phyloP scores from a whole-genome alignment of 2,797 vertebrate species.

The Apodemus agrarius region DNA sequence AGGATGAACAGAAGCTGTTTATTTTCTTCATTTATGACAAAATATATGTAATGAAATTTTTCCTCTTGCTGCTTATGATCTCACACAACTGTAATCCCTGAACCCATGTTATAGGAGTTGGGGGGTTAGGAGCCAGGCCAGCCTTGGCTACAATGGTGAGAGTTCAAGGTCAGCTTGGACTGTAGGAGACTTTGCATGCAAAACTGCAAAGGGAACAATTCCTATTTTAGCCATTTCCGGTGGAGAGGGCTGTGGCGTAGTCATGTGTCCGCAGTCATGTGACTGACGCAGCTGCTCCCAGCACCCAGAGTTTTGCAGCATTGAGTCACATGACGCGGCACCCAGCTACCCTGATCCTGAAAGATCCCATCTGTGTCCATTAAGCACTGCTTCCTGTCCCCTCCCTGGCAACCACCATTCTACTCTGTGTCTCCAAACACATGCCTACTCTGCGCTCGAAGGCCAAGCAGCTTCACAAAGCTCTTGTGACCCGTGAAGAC shows the following conservation, averaged over 20 bases:
- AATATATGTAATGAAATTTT: not conserved
- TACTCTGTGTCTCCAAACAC: not conserved
- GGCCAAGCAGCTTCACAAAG: too few relatives aligned
- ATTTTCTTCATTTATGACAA: not conserved
- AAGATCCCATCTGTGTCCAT: not conserved
- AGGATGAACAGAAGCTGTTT: not conserved
- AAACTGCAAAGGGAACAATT: not conserved
- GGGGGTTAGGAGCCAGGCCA: not conserved
- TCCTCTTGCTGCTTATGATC: not conserved
- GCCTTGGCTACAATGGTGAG: not conserved
- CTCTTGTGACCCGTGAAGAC: not conserved
- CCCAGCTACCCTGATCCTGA: not conserved
- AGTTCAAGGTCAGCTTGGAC: not conserved
- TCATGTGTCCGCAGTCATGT: too few relatives aligned
- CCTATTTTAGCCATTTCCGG: not conserved
- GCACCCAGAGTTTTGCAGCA: too few relatives aligned
- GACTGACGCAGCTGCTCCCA: too few relatives aligned
- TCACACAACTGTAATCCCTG: not conserved
- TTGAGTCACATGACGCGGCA: too few relatives aligned
- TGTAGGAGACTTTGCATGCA: not conserved
- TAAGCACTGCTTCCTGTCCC: not conserved
- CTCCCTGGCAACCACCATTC: not conserved
- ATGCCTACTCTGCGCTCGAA: not conserved
- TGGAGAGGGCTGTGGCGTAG: not conserved
- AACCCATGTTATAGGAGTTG: not conserved